Conservation (phyloP, 2,888 invertebrate genomes). For the Chloroclysta siterata region DNA sequence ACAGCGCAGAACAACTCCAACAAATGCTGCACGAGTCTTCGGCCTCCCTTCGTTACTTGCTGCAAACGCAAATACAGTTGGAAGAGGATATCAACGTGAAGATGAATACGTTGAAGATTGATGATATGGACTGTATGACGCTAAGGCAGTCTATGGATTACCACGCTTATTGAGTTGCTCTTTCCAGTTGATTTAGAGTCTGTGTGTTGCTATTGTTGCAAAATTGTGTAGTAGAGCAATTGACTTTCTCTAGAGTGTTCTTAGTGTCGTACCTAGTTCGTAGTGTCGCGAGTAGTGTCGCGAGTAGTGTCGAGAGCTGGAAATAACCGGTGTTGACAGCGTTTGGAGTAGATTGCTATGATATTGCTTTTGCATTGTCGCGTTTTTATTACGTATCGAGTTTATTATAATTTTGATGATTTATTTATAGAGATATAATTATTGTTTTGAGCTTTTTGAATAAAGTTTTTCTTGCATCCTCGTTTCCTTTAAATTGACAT, state of each 20-base stretch:
- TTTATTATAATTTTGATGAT: background rate
- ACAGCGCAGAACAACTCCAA: constrained; percentile 88
- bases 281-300: too few relatives aligned
- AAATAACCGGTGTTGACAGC: background rate
- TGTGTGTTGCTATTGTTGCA: background rate
- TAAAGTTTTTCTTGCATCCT: background rate
- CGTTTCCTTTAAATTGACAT: background rate
- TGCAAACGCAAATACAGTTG: constrained; percentile 94
- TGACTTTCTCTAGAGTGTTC: background rate
- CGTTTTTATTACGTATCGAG: background rate
- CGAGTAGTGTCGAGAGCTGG: background rate
- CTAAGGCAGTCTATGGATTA: constrained; percentile 90
- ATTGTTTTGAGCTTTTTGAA: background rate
- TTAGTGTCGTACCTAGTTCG: too few relatives aligned
- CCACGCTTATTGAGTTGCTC: constrained; percentile 81
- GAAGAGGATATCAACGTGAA: constrained; percentile 97
- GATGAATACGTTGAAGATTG: constrained; percentile 95
- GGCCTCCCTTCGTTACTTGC: constrained; percentile 90
- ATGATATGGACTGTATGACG: constrained; percentile 96
- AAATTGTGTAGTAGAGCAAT: background rate
- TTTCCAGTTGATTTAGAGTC: background rate
- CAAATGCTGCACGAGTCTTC: constrained; percentile 89
- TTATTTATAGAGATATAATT: background rate
- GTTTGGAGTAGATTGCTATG: background rate
- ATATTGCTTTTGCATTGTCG: background rate